phyloP scores from a whole-genome alignment of 2,113 vertebrate species.

The Colinus virginianus region DNA sequence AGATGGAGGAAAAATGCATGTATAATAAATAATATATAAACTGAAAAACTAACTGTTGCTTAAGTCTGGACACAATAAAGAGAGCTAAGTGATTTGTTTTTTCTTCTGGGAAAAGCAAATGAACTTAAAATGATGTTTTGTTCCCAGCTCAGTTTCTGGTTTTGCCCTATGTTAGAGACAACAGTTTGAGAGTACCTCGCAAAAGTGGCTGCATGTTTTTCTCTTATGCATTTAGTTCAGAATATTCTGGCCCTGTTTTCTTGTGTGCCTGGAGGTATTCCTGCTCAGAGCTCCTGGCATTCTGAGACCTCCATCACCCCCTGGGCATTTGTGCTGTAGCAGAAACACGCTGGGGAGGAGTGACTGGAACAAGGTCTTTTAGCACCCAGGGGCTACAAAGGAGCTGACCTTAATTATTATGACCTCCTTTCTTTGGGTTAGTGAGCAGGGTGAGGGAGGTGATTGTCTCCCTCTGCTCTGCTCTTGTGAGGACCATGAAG shows the following conservation, averaged over 20 bases:
- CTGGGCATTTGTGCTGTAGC: neutral
- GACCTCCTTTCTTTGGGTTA: no score
- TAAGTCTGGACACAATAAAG: neutral
- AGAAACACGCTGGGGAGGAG: neutral
- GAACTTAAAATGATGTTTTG: neutral
- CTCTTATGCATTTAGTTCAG: neutral
- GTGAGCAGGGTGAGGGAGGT: no score
- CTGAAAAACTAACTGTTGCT: neutral
- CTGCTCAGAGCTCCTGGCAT: fast-evolving
- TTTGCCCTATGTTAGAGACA: neutral
- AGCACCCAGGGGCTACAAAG: neutral
- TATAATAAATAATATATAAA: neutral
- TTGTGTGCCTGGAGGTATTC: fast-evolving
- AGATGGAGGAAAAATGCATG: neutral
- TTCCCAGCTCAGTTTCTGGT: neutral
- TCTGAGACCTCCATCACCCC: neutral
- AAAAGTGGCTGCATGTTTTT: neutral
- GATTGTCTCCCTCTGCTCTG: no score
- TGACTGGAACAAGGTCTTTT: neutral
- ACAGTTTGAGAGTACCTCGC: neutral
- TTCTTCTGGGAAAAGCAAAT: neutral
- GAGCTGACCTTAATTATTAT: no score
- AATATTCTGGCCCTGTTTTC: neutral
- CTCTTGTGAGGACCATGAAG: no score
- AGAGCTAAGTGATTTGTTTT: neutral